These are phyloP conservation scores for Stigmatopora argus DNA, from an alignment of 2,113 vertebrate species.

Conservation along the genomic window DNA sequence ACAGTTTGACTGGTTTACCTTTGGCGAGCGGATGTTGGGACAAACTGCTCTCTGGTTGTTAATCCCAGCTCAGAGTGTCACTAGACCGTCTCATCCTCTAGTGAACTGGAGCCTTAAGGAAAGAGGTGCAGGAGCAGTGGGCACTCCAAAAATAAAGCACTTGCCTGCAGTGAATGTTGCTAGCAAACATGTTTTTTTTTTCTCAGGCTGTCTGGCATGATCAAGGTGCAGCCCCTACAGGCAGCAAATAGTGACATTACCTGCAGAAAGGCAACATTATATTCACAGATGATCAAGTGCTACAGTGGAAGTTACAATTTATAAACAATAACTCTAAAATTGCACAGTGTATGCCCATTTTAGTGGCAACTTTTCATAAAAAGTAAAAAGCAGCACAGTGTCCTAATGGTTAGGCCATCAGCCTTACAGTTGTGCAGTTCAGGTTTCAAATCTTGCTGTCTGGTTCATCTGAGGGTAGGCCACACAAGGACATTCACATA, in stretches of 20 bases:
- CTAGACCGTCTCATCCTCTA: constrained; percentile 57
- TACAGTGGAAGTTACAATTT: not conserved
- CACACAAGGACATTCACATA: not conserved
- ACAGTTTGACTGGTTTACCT: constrained; percentile 71
- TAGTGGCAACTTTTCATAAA: not conserved
- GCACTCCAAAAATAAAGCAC: constrained; percentile 77
- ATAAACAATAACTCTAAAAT: not conserved
- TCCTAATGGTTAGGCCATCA: not conserved
- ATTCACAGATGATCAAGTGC: not conserved
- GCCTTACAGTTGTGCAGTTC: not conserved
- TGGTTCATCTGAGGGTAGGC: not conserved
- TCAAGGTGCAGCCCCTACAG: constrained; percentile 54
- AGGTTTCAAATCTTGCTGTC: not conserved
- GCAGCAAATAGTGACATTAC: constrained; percentile 19
- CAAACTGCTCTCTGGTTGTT: constrained; percentile 63
- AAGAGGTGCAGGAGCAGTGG: constrained; percentile 49
- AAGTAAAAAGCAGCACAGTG: not conserved
- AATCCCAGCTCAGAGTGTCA: constrained; percentile 57
- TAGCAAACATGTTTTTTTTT: constrained; percentile 37
- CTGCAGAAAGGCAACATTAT: not conserved
- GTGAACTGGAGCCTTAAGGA: constrained; percentile 54
- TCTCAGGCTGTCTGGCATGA: constrained; percentile 59
- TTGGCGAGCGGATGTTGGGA: constrained; percentile 45
- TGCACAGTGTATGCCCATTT: not conserved
- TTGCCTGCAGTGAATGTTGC: constrained; percentile 56